A percentile compares a stretch with the other conserved stretches of the same genome.
Evolutionary conservation across 2,888 invertebrate genomes (phyloP).

Genomic region (Lasioglossum lativentre): DNA sequence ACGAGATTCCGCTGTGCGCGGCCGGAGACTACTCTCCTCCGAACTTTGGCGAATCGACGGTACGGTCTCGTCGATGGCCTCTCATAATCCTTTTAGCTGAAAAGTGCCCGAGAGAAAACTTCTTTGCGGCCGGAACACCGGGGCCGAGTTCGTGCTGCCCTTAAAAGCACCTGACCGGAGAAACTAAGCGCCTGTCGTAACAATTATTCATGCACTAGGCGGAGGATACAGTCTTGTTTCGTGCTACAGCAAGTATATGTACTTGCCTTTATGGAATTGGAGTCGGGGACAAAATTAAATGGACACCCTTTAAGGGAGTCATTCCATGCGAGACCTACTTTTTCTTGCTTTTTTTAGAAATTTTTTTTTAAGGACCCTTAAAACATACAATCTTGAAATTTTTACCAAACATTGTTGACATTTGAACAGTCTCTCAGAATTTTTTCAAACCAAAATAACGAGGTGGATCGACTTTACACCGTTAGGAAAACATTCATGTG

Average conservation of each 20-base stretch:
- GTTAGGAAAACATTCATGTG: no score
- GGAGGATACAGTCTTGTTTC: not conserved
- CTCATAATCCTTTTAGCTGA: slow-evolving; percentile 7
- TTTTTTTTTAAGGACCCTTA: no score
- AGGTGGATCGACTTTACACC: no score
- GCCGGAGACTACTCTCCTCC: not conserved
- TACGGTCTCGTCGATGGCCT: not conserved
- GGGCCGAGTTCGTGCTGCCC: not conserved
- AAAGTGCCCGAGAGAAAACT: slow-evolving; percentile 7
- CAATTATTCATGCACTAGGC: not conserved
- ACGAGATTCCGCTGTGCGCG: not conserved
- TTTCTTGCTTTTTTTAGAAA: no score
- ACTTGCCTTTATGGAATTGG: no score
- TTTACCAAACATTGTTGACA: no score
- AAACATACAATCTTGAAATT: no score
- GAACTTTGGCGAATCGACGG: not conserved
- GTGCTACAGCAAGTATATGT: not conserved
- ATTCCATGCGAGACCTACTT: no score
- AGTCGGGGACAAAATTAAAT: no score
- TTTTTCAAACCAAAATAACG: no score
- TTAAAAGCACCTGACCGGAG: slow-evolving; percentile 3
- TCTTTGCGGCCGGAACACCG: not conserved
- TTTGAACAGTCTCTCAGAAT: no score
- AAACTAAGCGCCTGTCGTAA: slow-evolving; percentile 7
- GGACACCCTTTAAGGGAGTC: no score